These are phyloP conservation scores for Dioctria linearis DNA, from an alignment of 2,888 invertebrate genomes.

Conservation along the genomic window DNA sequence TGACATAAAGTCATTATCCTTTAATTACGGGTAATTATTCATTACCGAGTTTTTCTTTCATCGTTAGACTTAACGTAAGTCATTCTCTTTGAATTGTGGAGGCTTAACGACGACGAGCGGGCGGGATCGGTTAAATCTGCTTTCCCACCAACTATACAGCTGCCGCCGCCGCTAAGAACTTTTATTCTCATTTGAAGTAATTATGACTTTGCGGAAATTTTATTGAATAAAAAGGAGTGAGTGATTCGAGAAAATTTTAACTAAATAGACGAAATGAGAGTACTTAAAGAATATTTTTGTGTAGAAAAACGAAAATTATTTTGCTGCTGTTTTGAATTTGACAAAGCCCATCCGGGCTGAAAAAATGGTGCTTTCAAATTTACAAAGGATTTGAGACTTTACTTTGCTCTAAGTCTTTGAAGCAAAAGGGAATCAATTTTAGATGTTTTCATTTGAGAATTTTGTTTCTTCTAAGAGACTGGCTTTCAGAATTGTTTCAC, in stretches of 20 bases:
- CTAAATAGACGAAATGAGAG: neutral
- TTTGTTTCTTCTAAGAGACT: too few species aligned
- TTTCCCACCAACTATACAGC: too few species aligned
- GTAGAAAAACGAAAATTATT: too few species aligned
- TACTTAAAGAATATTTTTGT: too few species aligned
- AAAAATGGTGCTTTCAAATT: too few species aligned
- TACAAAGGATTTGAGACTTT: too few species aligned
- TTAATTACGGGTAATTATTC: constrained; percentile 57
- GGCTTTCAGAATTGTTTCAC: too few species aligned
- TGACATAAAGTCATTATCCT: constrained; percentile 57
- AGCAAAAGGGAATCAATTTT: too few species aligned
- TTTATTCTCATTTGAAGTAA: constrained; percentile 29
- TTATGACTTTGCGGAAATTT: constrained; percentile 35
- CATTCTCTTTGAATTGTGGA: neutral
- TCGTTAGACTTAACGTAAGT: constrained; percentile 17
- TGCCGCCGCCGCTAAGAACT: neutral
- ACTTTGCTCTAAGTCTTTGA: too few species aligned
- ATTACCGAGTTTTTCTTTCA: constrained; percentile 53
- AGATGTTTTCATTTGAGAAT: neutral
- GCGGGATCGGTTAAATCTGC: constrained; percentile 10
- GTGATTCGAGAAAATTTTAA: neutral
- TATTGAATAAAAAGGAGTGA: neutral
- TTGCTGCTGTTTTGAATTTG: too few species aligned
- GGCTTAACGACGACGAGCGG: neutral
- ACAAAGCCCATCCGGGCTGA: too few species aligned